Base-by-base conservation (phyloP, 2,888 invertebrate species). In the Megastigmus dorsalis region DNA sequence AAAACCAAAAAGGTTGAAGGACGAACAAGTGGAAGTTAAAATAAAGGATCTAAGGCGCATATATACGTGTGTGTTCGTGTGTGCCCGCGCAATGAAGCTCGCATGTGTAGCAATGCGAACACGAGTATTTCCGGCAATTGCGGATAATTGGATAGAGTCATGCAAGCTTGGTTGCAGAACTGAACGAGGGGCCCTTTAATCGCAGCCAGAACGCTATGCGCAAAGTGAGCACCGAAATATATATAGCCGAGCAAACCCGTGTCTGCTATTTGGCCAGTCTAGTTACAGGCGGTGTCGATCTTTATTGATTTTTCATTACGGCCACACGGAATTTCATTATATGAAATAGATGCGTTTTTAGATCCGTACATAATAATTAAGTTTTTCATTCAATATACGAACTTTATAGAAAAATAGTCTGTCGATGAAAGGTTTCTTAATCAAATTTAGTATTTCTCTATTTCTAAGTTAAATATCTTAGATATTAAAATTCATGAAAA, bases 91-190 rank as follows among this genome's bases (percentile, higher is more conserved):
- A 5, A 4, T 18, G 18, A 18, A 63, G 38, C 23, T 20, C 20
- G 62, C 28, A 57, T 59, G 65, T 65, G 28, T 65, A 18, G 57
- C 48, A 48, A 65, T 50, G 20, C 30, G 38, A 59, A 50, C 50
- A 52, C 63, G 65, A 78, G 79, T 80, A 80, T 81, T 83, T 81
- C 79, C 79, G 78, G 71, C 77, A 80, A 83, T 82, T 82, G 80
- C 76, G 74, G 79, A 78, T 82, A 83, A 84, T 84, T 84, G 80
- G 80, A 78, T 71, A 76, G 77, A 82, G 81, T 84, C 83, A 83
- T 82, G 83, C 83, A 79, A 82, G 75, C 75, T 70, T 68, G 38
- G 59, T 57, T 52, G 38, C 74, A 65, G 69, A 73, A 65, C 52
- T 75, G 78, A 78, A 77, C 76, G 48, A 63, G 63, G 30, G 65